phyloP scores from a whole-genome alignment of 1,140 invertebrate species.

The Nasonia longicornis region DNA sequence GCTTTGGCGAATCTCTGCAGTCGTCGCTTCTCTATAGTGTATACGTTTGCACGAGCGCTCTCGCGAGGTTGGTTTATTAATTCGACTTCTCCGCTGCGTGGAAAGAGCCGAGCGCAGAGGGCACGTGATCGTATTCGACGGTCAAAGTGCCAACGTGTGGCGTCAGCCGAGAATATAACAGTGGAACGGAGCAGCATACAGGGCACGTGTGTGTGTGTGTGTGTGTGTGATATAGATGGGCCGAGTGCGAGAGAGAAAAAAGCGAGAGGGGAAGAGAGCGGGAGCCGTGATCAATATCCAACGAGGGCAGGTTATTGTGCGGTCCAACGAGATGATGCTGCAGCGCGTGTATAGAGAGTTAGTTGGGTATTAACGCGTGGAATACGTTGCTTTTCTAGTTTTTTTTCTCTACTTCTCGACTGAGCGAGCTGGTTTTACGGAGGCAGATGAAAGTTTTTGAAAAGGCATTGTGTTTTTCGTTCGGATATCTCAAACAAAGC shows the following conservation, averaged over 20 bases:
- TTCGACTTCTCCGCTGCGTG: neutral
- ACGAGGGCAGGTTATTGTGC: conserved; percentile 32
- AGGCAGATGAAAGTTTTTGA: too few relatives aligned
- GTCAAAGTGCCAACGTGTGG: neutral
- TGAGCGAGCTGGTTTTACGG: too few relatives aligned
- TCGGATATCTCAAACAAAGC: neutral
- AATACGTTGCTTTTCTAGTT: too few relatives aligned
- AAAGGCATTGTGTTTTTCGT: neutral
- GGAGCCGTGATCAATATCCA: conserved; percentile 32
- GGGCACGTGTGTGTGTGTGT: neutral
- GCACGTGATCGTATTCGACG: neutral
- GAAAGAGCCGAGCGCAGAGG: too few relatives aligned
- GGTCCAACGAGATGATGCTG: conserved; percentile 24
- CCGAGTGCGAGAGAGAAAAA: neutral
- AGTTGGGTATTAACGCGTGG: too few relatives aligned
- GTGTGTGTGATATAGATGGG: neutral
- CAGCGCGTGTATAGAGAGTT: neutral
- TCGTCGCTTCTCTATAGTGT: neutral
- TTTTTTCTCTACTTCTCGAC: too few relatives aligned
- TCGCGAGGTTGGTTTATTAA: neutral
- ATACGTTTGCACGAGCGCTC: neutral
- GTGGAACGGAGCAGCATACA: neutral
- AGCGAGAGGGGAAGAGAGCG: neutral
- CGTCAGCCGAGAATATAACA: neutral
- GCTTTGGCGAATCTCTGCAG: neutral